Evolutionary conservation across 2,797 vertebrate genomes (phyloP), one percentile per base, ranked within the genome.

Genomic region (Peromyscus attwateri): DNA sequence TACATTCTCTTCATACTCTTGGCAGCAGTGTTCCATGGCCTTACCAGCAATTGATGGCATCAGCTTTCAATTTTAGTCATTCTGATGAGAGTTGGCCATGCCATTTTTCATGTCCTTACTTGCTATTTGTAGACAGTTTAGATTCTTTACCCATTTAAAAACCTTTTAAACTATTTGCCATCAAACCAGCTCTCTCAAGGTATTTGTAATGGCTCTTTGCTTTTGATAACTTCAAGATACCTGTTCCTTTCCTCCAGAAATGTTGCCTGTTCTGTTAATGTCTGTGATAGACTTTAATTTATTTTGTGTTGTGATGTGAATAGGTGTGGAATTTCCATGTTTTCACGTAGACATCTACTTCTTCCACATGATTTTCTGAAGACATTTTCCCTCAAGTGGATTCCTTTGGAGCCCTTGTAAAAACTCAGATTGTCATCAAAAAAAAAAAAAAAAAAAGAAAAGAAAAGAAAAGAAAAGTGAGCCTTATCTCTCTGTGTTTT

Each of bases 171-270:
- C 52, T 75, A 6, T 37, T 70, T 92, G 91, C n/a, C 79, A 43
- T 81, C 27, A 91, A 81, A 13, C 75, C 40, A 43, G 31, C 82
- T 84, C 79, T 87, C 34, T 55, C 34, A 62, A 77, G 77, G n/a
- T 75, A 46, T 68, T 80, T 76, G 73, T 14, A 75, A 40, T 85
- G 10, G 14, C 16, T 75, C 2, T 55, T 31, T 88, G 66, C n/a
- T 96, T 71, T 93, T 75, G 68, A 19, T 93, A n/a, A 60, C 43
- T 25, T 95, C 0, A 34, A 21, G 40, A 27, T 40, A 80, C 8
- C 25, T 49, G 49, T 31, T 55, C 29, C 93, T 92, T 82, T 91
- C 66, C 62, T 91, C n/a, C 73, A 43, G 46, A 94, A 89, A 16
- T 17, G 52, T 85, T 46, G 62, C 25, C 71, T 90, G 31, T 71